Evolutionary conservation across 2,797 vertebrate species (phyloP), one percentile per base, ranked within the genome.

Genomic region (Melanotaenia boesemani): DNA sequence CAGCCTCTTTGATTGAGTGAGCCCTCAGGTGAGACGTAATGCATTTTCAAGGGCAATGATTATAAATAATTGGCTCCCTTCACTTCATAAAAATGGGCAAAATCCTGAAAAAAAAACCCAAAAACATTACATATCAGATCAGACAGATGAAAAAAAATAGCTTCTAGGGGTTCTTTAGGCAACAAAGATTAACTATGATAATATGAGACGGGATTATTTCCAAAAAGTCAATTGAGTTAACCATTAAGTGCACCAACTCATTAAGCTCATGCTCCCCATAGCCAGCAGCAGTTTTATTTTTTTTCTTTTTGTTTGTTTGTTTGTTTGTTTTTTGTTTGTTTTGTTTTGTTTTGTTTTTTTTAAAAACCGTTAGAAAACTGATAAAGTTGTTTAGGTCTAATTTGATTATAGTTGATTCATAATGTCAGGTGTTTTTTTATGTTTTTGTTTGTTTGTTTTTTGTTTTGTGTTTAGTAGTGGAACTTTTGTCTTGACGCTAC

Each of bases 11-110:
- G 92, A 93, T 92, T 90, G 93, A 94, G 91, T 87, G 91, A 92
- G 90, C 84, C 88, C 86, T 91, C 90, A 92, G 90, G 89, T 91
- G 88, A 91, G 86, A 80, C 76, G 61, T 93, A 91, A 94, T 92
- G 89, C 91, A 91, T 94, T 93, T 94, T 92, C 91, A 93, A 93
- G 88, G 86, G 82, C 88, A 90, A 87, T 89, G 91, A 92, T 39
- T 92, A 86, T 84, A 88, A 90, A 88, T 93, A 94, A 93, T 93
- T 93, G 92, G 87, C 79, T 84, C 80, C 90, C 82, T 94, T 91
- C 84, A 87, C 93, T 91, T 90, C 87, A 86, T 66, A 66, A 68
- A 85, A 91, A 89, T 80, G 81, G 77, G 83, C 78, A 82, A 88
- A 84, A 83, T 89, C 86, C 81, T 86, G 75, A 89, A 87, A 90